These are phyloP conservation scores for Cecropterus lyciades DNA, from an alignment of 1,140 invertebrate genomes.

Conservation along the genomic window DNA sequence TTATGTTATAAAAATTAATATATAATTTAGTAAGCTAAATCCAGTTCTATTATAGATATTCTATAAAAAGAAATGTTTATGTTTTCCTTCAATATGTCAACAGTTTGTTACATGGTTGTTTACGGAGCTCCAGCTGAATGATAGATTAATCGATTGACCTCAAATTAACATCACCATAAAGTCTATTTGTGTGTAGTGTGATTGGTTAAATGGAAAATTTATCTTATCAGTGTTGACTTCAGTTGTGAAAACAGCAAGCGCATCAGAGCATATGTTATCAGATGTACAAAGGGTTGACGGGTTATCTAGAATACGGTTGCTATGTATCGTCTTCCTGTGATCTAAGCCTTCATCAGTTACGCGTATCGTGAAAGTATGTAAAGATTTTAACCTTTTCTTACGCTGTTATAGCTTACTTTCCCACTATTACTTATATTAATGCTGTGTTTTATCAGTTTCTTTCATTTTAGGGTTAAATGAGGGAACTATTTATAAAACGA, in stretches of 20 bases:
- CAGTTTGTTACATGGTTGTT: slow-evolving; percentile 21
- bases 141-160: slow-evolving; percentile 32
- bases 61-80: too few species aligned
- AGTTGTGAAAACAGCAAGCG: slow-evolving; percentile 48
- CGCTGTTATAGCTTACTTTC: neutral
- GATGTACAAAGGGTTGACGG: slow-evolving; percentile 56
- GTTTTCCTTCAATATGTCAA: neutral
- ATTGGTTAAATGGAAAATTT: slow-evolving; percentile 64
- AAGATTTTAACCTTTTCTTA: neutral
- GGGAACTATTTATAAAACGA: too few species aligned
- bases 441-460: too few species aligned
- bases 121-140: neutral
- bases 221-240: slow-evolving; percentile 69
- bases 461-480: too few species aligned
- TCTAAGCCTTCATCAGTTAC: slow-evolving; percentile 1
- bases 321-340: slow-evolving; percentile 38
- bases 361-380: neutral
- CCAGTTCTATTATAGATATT: too few species aligned
- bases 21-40: too few species aligned
- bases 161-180: slow-evolving; percentile 21
- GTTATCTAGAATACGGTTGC: slow-evolving; percentile 46
- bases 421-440: too few species aligned
- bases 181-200: slow-evolving; percentile 16
- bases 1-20: too few species aligned
- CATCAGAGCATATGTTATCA: slow-evolving; percentile 48